Base-by-base conservation (phyloP, 2,113 vertebrate species). In the Semnornis frantzii region DNA sequence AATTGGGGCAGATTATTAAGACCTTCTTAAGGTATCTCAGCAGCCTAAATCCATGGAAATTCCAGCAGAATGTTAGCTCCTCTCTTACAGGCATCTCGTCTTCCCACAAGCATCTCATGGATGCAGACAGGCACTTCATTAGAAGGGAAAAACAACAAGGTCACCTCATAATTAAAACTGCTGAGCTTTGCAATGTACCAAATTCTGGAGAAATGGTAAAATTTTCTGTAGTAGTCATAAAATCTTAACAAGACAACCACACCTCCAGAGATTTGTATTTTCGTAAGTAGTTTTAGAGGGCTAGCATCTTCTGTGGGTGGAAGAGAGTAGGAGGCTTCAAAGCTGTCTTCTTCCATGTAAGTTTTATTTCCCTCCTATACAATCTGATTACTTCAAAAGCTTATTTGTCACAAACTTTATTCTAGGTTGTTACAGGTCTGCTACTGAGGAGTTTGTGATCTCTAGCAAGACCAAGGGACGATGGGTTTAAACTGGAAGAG, bases 1-100 rank as follows among this genome's bases (percentile, higher is more conserved):
- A 94, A 74, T 59, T 50, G 66, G 15, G 33, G 20, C 33, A 93
- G 80, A 71, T 92, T 83, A 86, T 83, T 82, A 81, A 90, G 70
- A 54, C 65, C 46, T 60, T 70, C 50, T 85, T 66, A 66, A 92
- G 50, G 54, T 42, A 90, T 24, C 39, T 82, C 7, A 1, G 74
- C 52, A n/a, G 64, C 60, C 39, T 58, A 68, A 95, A 83, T 69
- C 81, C 17, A 0, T 90, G 73, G 74, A 90, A 92, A 85, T 33
- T 77, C 20, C 15, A 62, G 55, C 31, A 24, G 3, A 82, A 95
- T 37, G 52, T 89, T 59, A 34, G 12, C 20, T 60, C 23, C 37
- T 65, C 20, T 52, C 48, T 34, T 66, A 65, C 7, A 79, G 12
- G 9, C 24, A 60, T 33, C 15, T 83, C 76, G 87, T 78, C 21